phyloP scores from a whole-genome alignment of 2,113 vertebrate genomes.

The Willisornis vidua region DNA sequence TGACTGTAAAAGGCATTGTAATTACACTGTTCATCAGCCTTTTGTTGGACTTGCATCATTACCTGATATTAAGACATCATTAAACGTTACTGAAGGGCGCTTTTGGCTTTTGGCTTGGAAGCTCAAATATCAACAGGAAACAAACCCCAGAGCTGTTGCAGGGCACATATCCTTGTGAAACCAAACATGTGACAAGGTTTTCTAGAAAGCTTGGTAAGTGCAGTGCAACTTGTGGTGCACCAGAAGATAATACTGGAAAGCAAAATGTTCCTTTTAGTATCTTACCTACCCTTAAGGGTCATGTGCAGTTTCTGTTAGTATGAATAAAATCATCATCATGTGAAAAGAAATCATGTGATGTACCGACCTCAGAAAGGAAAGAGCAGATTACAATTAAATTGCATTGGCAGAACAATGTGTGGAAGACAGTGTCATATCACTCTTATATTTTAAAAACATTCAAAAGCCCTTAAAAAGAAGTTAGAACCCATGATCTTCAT shows the following conservation, averaged over 20 bases:
- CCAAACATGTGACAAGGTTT: not conserved
- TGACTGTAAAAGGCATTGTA: conserved; percentile 36
- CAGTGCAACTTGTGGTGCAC: not conserved
- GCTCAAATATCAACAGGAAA: conserved; percentile 17
- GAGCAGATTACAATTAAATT: not conserved
- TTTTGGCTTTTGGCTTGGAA: conserved; percentile 8
- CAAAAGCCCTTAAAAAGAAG: not conserved
- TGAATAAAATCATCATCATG: not conserved
- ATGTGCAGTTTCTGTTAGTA: not conserved
- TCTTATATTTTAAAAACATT: not conserved
- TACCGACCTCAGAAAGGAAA: not conserved
- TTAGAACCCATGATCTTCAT: not conserved
- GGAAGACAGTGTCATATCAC: not conserved
- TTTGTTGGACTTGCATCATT: conserved; percentile 6
- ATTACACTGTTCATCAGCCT: conserved; percentile 6
- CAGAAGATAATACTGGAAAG: not conserved
- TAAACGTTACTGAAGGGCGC: not conserved
- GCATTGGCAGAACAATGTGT: not conserved
- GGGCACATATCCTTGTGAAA: not conserved
- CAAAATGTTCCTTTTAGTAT: not conserved
- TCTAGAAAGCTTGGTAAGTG: not conserved
- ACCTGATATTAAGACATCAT: not conserved
- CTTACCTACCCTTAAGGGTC: not conserved
- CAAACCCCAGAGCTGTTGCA: not conserved
- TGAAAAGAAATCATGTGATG: not conserved